phyloP scores from a whole-genome alignment of 1,140 invertebrate species.

The Ceratitis capitata region DNA sequence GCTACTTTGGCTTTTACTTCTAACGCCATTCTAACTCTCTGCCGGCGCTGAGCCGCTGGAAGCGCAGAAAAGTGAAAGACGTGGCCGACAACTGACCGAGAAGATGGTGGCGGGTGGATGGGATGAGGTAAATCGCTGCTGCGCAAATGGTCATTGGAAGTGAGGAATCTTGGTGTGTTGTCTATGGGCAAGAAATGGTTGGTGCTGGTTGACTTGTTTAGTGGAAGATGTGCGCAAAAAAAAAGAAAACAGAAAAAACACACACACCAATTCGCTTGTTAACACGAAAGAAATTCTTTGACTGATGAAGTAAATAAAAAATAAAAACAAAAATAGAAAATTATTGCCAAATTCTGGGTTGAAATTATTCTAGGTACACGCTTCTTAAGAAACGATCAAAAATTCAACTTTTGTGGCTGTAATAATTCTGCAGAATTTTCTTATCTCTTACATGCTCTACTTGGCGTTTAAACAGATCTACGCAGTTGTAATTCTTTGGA shows the following conservation, averaged over 20 bases:
- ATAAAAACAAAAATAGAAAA: background rate
- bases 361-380: no score
- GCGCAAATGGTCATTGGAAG: constrained; percentile 36
- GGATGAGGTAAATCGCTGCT: background rate
- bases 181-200: background rate
- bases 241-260: background rate
- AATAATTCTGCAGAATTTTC: no score
- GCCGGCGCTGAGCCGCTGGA: background rate
- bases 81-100: background rate
- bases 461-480: no score
- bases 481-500: no score
- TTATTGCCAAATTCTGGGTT: no score
- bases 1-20: constrained; percentile 27
- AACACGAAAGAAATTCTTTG: background rate
- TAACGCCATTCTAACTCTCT: constrained; percentile 17
- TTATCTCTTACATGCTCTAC: no score
- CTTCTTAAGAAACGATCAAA: no score
- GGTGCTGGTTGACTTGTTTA: background rate
- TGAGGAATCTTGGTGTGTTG: constrained; percentile 12
- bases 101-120: no score
- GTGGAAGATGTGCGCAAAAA: background rate
- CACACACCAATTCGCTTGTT: background rate
- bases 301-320: background rate
- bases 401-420: no score
- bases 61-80: constrained; percentile 36